These are phyloP conservation scores for Hartigia nigra DNA, from an alignment of 2,888 invertebrate genomes.

Conservation along the genomic window DNA sequence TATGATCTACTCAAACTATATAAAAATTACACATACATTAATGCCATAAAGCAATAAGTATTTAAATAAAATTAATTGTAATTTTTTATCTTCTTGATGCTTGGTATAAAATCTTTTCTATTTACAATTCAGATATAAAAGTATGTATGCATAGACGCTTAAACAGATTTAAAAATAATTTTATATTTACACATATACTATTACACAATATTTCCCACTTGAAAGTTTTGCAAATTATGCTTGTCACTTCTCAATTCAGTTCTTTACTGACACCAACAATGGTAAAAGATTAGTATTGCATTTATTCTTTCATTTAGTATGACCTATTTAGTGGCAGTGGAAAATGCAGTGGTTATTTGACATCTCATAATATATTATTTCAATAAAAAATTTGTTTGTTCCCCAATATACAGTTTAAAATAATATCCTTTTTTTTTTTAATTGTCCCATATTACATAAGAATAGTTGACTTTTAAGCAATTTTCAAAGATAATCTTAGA, in stretches of 20 bases:
- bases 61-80: not conserved
- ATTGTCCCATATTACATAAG: not conserved
- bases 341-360: not conserved
- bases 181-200: not conserved
- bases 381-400: not conserved
- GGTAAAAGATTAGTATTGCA: not conserved
- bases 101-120: not conserved
- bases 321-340: not conserved
- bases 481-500: not conserved
- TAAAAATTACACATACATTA: not conserved
- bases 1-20: not conserved
- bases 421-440: not conserved
- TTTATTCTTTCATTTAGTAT: not conserved
- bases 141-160: not conserved
- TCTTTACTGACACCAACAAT: not conserved
- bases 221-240: not conserved
- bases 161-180: not conserved
- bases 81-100: not conserved
- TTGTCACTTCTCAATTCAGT: not conserved
- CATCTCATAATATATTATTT: not conserved
- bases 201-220: not conserved
- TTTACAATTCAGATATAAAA: not conserved
- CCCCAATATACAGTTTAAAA: not conserved
- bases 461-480: not conserved
- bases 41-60: not conserved